Evolutionary conservation across 2,888 invertebrate genomes (phyloP).

Genomic region (Dryadula phaetusa): DNA sequence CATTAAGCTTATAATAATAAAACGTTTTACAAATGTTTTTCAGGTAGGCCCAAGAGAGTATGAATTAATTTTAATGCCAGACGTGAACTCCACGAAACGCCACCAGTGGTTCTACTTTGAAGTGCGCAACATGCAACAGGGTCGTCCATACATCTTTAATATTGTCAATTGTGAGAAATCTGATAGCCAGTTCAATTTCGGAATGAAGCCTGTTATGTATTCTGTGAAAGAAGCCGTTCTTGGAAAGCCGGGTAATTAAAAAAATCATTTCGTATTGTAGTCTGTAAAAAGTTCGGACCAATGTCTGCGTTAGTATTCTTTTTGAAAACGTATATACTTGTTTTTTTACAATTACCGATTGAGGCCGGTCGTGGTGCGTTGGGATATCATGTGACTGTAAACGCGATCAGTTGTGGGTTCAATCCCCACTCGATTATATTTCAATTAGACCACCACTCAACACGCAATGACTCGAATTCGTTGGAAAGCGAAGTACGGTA

Average conservation of each 20-base stretch:
- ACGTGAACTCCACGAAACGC: slow-evolving; percentile 90
- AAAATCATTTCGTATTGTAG: slow-evolving; percentile 20
- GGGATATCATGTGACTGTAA: too few relatives aligned
- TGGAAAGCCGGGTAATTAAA: slow-evolving; percentile 75
- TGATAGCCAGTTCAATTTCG: slow-evolving; percentile 94
- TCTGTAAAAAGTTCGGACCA: slow-evolving; percentile 1
- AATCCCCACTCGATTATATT: too few relatives aligned
- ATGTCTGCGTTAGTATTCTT: neutral
- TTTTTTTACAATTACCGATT: neutral
- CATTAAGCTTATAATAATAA: neutral
- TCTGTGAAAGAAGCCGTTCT: slow-evolving; percentile 89
- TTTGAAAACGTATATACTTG: neutral
- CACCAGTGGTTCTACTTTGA: slow-evolving; percentile 97
- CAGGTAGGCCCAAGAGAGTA: slow-evolving; percentile 91
- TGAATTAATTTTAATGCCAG: slow-evolving; percentile 92
- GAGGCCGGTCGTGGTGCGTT: too few relatives aligned
- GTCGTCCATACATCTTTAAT: slow-evolving; percentile 90
- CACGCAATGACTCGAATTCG: too few relatives aligned
- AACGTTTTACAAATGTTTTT: slow-evolving; percentile 48
- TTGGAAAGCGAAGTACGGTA: too few relatives aligned
- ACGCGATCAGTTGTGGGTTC: too few relatives aligned
- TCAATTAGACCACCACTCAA: too few relatives aligned
- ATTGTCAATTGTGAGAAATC: slow-evolving; percentile 94
- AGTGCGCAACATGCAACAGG: slow-evolving; percentile 90
- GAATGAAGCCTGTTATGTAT: slow-evolving; percentile 94